Conservation (phyloP, 2,113 vertebrate species). For the Pelvicachromis taeniatus region DNA sequence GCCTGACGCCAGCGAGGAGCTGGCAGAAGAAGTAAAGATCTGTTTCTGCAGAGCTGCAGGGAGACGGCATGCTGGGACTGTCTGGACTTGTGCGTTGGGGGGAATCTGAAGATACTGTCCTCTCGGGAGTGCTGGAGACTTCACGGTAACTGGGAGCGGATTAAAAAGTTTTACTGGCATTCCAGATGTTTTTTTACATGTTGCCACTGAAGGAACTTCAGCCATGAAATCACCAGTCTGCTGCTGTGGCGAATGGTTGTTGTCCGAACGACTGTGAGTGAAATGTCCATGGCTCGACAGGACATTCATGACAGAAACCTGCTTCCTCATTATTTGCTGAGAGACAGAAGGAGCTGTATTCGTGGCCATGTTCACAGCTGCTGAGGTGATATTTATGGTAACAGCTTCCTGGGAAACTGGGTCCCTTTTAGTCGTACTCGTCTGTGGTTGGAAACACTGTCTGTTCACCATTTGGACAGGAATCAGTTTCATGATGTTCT, state of each 20-base stretch:
- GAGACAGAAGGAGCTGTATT: constrained; percentile 49
- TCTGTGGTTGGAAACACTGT: constrained; percentile 67
- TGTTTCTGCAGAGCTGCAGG: constrained; percentile 76
- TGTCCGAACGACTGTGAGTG: not conserved
- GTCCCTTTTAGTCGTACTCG: constrained; percentile 51
- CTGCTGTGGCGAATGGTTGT: not conserved
- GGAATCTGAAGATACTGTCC: constrained; percentile 84
- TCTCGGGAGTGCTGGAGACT: constrained; percentile 65
- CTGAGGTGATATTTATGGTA: constrained; percentile 48
- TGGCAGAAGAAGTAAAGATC: constrained; percentile 62
- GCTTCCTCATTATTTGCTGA: constrained; percentile 67
- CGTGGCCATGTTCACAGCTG: constrained; percentile 54
- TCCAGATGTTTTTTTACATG: constrained; percentile 45
- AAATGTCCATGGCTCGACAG: constrained; percentile 17
- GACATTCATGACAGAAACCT: constrained; percentile 13
- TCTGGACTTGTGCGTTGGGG: constrained; percentile 77
- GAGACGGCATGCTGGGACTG: constrained; percentile 75
- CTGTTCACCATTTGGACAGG: constrained; percentile 80
- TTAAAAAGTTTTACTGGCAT: constrained; percentile 40
- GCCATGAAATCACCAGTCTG: not conserved
- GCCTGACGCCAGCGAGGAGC: constrained; percentile 39
- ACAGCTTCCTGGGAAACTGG: constrained; percentile 56
- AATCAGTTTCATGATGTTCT: constrained; percentile 87
- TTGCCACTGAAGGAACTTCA: constrained; percentile 30
- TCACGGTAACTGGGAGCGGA: constrained; percentile 55